phyloP scores from a whole-genome alignment of 2,888 invertebrate species.

The Drosophila meridiana region DNA sequence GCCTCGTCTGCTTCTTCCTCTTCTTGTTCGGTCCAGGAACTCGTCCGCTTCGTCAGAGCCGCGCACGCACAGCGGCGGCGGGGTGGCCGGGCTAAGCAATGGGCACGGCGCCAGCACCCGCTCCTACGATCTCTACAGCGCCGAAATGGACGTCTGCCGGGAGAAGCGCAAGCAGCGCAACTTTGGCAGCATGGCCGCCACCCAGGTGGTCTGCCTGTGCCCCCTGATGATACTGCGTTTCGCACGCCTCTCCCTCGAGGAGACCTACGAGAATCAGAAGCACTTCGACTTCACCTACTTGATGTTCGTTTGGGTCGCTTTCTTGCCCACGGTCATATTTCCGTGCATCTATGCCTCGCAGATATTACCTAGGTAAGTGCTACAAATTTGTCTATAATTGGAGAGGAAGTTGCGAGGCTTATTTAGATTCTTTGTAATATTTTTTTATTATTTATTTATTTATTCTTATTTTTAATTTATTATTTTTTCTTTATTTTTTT shows the following conservation, averaged over 20 bases:
- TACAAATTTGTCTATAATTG: not conserved
- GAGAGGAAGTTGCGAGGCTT: not conserved
- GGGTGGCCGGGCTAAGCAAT: slow-evolving; percentile 67
- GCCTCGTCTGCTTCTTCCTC: not conserved
- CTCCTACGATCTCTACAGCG: slow-evolving; percentile 86
- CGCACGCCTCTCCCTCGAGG: slow-evolving; percentile 88
- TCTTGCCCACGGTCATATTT: slow-evolving; percentile 88
- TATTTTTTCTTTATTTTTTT: too few relatives aligned
- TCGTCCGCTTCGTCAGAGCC: slow-evolving; percentile 82
- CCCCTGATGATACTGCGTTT: slow-evolving; percentile 88
- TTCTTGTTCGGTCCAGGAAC: slow-evolving; percentile 65
- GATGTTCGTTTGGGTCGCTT: slow-evolving; percentile 90
- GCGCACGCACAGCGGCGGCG: slow-evolving; percentile 75
- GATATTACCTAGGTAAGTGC: slow-evolving; percentile 87
- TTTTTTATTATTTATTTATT: too few relatives aligned
- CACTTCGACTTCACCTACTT: slow-evolving; percentile 89
- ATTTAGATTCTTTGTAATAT: not conserved
- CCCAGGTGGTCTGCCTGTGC: slow-evolving; percentile 89
- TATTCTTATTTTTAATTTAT: too few relatives aligned
- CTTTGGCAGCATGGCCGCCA: slow-evolving; percentile 88
- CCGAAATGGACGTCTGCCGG: slow-evolving; percentile 87
- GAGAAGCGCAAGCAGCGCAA: slow-evolving; percentile 90
- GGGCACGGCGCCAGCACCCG: slow-evolving; percentile 62
- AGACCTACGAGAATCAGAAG: slow-evolving; percentile 89
- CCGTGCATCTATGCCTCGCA: slow-evolving; percentile 89